Conservation (phyloP, 2,797 vertebrate genomes). For the Poeciliopsis infans region DNA sequence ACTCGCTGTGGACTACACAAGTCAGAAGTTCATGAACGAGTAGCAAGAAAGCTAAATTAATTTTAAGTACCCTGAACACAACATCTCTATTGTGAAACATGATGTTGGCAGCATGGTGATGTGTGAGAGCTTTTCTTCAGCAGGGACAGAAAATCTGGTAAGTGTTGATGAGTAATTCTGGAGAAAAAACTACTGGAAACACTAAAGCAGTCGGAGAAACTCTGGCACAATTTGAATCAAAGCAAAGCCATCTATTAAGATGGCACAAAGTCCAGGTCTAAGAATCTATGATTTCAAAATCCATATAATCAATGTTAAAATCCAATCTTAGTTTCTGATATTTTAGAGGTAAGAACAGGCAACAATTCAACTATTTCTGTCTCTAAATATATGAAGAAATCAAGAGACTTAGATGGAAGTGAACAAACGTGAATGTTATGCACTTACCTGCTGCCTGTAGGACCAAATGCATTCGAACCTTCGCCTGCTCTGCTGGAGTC, state of each 20-base stretch:
- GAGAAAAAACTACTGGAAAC: not conserved
- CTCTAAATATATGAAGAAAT: not conserved
- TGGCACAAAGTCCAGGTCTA: not conserved
- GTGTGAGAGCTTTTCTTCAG: not conserved
- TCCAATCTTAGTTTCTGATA: not conserved
- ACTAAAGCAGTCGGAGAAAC: not conserved
- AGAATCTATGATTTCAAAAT: not conserved
- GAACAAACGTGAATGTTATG: not conserved
- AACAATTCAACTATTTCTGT: not conserved
- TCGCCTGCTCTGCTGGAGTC: conserved; percentile 95
- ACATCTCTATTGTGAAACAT: not conserved
- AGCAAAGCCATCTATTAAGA: not conserved
- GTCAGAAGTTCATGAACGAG: not conserved
- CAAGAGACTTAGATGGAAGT: not conserved
- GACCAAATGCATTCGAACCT: conserved; percentile 92
- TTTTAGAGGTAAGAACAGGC: not conserved
- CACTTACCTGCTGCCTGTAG: conserved; percentile 93
- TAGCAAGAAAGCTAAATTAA: not conserved
- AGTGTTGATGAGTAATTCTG: not conserved
- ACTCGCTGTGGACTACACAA: not conserved
- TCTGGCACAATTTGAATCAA: not conserved
- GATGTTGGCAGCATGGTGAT: not conserved
- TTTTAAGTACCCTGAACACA: not conserved
- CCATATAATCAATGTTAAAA: not conserved
- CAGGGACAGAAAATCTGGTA: not conserved